These are phyloP conservation scores for Ichneumoninae sp. DNA, from an alignment of 2,888 invertebrate species.

Conservation along the genomic window DNA sequence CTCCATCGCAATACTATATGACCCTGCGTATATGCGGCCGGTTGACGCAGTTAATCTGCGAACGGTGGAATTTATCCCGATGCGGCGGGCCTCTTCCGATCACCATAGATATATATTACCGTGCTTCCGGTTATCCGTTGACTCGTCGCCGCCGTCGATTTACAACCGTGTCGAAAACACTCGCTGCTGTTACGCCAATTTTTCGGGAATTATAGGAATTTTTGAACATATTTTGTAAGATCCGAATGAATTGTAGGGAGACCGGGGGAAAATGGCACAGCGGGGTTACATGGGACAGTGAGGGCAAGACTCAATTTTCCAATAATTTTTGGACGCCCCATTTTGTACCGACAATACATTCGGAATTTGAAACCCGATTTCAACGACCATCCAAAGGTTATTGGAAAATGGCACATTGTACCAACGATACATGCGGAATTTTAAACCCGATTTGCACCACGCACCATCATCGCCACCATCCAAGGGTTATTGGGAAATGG, in stretches of 20 bases:
- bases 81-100: conserved; percentile 55
- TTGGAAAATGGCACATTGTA: too few species aligned
- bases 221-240: neutral
- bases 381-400: too few species aligned
- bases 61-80: conserved; percentile 43
- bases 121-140: conserved; percentile 51
- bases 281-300: too few species aligned
- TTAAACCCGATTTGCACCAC: too few species aligned
- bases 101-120: conserved; percentile 40
- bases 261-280: too few species aligned
- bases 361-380: too few species aligned
- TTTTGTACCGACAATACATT: too few species aligned
- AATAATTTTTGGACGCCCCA: too few species aligned
- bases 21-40: neutral
- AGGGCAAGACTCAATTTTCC: too few species aligned
- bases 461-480: too few species aligned
- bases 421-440: too few species aligned
- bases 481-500: too few species aligned
- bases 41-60: conserved; percentile 40
- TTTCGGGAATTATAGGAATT: conserved; percentile 2
- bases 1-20: conserved; percentile 18
- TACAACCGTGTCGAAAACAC: conserved; percentile 15
- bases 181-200: conserved; percentile 4
- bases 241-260: neutral
- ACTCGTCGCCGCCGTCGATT: conserved; percentile 45